Base-by-base conservation (phyloP, 2,797 vertebrate genomes). In the Poecilia picta region DNA sequence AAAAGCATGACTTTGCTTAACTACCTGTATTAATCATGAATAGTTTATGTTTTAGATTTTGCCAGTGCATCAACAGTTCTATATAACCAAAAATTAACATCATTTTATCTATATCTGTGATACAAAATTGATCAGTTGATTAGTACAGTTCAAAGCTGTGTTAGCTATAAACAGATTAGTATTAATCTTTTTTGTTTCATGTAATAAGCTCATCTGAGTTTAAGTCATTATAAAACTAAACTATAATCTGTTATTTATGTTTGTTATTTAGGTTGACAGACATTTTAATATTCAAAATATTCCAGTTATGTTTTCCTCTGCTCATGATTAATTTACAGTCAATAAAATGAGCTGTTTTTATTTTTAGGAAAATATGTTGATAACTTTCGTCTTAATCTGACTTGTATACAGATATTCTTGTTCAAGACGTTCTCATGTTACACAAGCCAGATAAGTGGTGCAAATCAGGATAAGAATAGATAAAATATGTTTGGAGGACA, bases 241-340 rank as follows among this genome's bases (percentile, higher is more conserved):
- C 39, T 71, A 45, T 66, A 28, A 49, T 66, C 25, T 74, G 12
- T 53, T 84, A 20, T 73, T 31, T 81, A 3, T 68, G 12, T 82
- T 76, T 45, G 41, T 74, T 72, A 79, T 78, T 80, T 82, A 39
- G 46, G 73, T 79, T 86, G 66, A 57, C 59, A 72, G 75, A 28
- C 74, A 62, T 64, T 76, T 74, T 23, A 77, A 70, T 74, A 3
- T 46, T 62, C 77, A 76, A 77, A 51, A 8, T 11, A 16, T 49
- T 75, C n/a, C 23, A 8, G 45, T 71, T 53, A 57, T 73, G 20
- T 49, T 83, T 8, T 64, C 31, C 25, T 78, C 47, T 71, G 51
- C 74, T 77, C 25, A 46, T 77, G 31, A 85, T 83, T 70, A 47
- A 83, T 88, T 87, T 47, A 47, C 80, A 59, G 57, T 39, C 49